Percentiles rank a stretch among this genome's conserved stretches.
phyloP scores from a whole-genome alignment of 2,797 vertebrate species.

The Perodicticus potto region DNA sequence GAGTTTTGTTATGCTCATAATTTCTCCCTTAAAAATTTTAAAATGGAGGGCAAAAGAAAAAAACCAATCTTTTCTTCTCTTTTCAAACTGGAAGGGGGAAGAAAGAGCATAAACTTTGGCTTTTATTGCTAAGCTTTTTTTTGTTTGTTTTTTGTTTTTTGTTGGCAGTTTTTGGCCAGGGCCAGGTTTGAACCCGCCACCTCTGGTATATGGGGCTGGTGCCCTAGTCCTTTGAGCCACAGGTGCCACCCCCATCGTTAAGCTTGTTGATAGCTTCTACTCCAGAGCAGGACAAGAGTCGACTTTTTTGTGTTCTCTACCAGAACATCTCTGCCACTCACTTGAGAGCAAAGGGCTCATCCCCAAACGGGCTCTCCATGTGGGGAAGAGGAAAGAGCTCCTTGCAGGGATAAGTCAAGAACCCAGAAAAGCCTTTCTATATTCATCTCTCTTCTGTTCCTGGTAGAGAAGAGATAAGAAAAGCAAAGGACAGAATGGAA shows the following conservation, averaged over 20 bases:
- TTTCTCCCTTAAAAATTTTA: slow-evolving; percentile 27
- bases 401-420: background rate
- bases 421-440: rapidly evolving
- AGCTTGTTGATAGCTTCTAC: background rate
- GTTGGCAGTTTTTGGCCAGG: too few species aligned
- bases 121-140: background rate
- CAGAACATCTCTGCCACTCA: background rate
- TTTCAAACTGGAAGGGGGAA: background rate
- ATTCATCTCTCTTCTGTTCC: rapidly evolving
- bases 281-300: background rate
- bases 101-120: background rate
- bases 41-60: background rate
- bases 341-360: background rate
- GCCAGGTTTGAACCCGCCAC: too few species aligned
- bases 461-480: background rate
- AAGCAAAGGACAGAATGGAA: rapidly evolving
- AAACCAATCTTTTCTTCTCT: background rate
- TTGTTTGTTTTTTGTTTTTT: too few species aligned
- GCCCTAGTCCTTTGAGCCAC: too few species aligned
- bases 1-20: background rate
- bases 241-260: too few species aligned
- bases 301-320: background rate
- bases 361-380: too few species aligned
- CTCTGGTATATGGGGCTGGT: too few species aligned
- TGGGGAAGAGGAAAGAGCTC: background rate